Conservation (phyloP, 2,888 invertebrate genomes). For the Neoaliturus tenellus region DNA sequence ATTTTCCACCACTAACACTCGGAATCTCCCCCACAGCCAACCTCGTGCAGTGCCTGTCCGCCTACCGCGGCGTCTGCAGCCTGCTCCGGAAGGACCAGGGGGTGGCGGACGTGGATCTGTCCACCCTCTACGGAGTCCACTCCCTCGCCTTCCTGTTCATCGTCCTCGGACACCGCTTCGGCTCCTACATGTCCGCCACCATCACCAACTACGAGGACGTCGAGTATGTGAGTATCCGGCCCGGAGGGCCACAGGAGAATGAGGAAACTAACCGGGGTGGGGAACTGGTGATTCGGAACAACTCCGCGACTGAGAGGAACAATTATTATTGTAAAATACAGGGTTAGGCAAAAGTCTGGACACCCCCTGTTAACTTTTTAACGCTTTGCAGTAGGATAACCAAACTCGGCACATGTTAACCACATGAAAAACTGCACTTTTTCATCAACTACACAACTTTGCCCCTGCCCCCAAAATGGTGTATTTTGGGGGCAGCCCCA, state of each 20-base stretch:
- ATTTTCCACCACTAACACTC: too few relatives aligned
- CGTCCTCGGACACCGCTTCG: conserved; percentile 76
- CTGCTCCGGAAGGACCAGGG: conserved; percentile 55
- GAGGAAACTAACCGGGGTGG: not conserved
- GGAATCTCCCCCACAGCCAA: conserved; percentile 54
- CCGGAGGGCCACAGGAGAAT: too few relatives aligned
- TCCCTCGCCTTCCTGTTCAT: conserved; percentile 77
- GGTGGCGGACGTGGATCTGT: conserved; percentile 72
- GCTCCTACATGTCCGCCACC: conserved; percentile 75
- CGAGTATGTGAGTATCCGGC: conserved; percentile 75
- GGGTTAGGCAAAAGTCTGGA: too few relatives aligned
- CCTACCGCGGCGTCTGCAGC: conserved; percentile 59
- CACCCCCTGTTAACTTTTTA: too few relatives aligned
- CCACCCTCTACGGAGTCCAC: conserved; percentile 77
- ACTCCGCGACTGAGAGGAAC: too few relatives aligned
- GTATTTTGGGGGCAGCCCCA: too few relatives aligned
- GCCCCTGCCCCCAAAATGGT: too few relatives aligned
- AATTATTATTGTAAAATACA: too few relatives aligned
- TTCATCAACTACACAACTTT: too few relatives aligned
- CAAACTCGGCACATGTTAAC: too few relatives aligned
- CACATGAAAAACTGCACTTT: too few relatives aligned
- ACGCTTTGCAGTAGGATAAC: too few relatives aligned
- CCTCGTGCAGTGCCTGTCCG: conserved; percentile 61
- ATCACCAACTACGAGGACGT: conserved; percentile 76
- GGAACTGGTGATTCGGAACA: not conserved